Percentiles rank a stretch among this genome's conserved stretches.
phyloP scores from a whole-genome alignment of 2,113 vertebrate genomes.

The Misgurnus mizolepis region DNA sequence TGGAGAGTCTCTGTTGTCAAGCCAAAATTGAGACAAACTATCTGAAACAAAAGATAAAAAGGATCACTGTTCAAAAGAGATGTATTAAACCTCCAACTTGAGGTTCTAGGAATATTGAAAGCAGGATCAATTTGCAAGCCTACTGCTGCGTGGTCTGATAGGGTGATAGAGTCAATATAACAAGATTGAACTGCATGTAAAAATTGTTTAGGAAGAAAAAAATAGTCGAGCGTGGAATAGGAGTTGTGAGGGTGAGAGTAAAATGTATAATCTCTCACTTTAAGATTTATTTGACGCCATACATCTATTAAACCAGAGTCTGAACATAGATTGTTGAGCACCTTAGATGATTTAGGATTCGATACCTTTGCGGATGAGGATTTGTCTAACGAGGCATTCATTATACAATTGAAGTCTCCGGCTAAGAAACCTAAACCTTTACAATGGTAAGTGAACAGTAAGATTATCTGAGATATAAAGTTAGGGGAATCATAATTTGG shows the following conservation, averaged over 20 bases:
- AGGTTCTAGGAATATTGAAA: background rate
- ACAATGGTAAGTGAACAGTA: no score
- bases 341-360: background rate
- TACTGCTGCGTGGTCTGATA: background rate
- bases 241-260: no score
- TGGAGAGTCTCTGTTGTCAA: background rate
- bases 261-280: background rate
- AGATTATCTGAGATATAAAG: no score
- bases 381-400: background rate
- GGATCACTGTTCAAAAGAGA: background rate
- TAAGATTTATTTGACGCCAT: background rate
- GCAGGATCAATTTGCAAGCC: background rate
- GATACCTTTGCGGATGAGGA: background rate
- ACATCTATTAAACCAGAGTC: background rate
- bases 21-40: no score
- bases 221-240: background rate
- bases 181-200: background rate
- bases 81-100: background rate
- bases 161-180: background rate
- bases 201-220: background rate
- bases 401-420: background rate
- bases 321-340: background rate
- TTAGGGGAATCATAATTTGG: no score
- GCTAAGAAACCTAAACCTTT: no score
- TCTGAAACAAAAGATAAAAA: no score